Conservation (phyloP, 2,888 invertebrate species). For the Matsumyia berberina region DNA sequence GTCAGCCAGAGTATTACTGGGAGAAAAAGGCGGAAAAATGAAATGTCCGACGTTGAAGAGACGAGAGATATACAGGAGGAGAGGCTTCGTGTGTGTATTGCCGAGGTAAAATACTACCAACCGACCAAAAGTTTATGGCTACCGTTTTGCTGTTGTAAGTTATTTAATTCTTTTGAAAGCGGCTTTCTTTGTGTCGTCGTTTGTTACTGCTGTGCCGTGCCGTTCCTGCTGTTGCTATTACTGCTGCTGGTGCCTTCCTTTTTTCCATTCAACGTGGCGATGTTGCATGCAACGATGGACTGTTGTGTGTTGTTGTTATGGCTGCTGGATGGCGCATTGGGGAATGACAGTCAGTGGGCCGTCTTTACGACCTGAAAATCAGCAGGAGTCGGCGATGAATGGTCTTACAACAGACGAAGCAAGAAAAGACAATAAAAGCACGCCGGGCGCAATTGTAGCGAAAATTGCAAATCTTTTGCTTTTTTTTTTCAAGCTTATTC, state of each 20-base stretch:
- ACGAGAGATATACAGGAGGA: slow-evolving; percentile 23
- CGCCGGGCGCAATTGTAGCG: slow-evolving; percentile 36
- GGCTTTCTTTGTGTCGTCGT: slow-evolving; percentile 76
- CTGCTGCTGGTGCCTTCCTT: slow-evolving; percentile 22
- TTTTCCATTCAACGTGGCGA: slow-evolving; percentile 25
- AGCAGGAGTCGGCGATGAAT: slow-evolving; percentile 71
- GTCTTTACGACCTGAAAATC: slow-evolving; percentile 75
- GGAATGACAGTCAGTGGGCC: slow-evolving; percentile 71
- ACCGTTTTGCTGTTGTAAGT: slow-evolving; percentile 76
- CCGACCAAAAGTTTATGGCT: slow-evolving; percentile 73
- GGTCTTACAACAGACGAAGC: slow-evolving; percentile 46
- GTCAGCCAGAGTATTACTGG: slow-evolving; percentile 13
- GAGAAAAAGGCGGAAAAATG: slow-evolving; percentile 62
- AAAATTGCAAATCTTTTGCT: slow-evolving; percentile 30
- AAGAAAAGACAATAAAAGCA: slow-evolving; percentile 52
- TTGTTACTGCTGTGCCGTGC: slow-evolving; percentile 69
- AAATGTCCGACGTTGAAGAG: slow-evolving; percentile 52
- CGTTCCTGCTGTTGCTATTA: slow-evolving; percentile 55
- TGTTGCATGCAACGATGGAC: slow-evolving; percentile 64
- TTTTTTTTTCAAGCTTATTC: slow-evolving; percentile 29
- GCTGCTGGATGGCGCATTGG: slow-evolving; percentile 47
- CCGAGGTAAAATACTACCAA: slow-evolving; percentile 52
- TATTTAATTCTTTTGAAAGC: slow-evolving; percentile 76
- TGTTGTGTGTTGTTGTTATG: slow-evolving; percentile 37
- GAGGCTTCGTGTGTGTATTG: slow-evolving; percentile 3